A percentile compares a stretch with the other conserved stretches of the same genome.
Conservation (phyloP, 2,888 invertebrate species). For the Onthophagus sagittarius region DNA sequence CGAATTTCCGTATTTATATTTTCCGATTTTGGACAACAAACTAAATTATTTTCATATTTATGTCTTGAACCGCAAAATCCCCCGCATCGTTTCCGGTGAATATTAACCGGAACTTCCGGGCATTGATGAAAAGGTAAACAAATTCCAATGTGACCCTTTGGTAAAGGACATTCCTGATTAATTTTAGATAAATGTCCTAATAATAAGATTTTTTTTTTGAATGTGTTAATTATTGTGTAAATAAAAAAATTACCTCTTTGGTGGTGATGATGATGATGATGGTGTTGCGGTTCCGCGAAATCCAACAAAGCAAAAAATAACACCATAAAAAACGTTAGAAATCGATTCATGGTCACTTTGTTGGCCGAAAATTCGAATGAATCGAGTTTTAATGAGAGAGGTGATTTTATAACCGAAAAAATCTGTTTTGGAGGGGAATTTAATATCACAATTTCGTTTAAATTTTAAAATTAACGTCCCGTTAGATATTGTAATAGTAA, state of each 20-base stretch:
- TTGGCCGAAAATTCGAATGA: neutral
- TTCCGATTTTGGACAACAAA: constrained; percentile 14
- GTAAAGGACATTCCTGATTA: constrained; percentile 11
- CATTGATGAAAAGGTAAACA: constrained; percentile 16
- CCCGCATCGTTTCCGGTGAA: constrained; percentile 1
- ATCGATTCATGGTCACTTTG: neutral
- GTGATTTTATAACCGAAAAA: too few relatives aligned
- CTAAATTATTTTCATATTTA: neutral
- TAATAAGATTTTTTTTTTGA: neutral
- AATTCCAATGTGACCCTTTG: constrained; percentile 11
- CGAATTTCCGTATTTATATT: neutral
- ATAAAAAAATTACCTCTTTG: neutral
- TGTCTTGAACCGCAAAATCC: constrained; percentile 10
- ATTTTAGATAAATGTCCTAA: neutral
- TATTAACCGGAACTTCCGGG: constrained; percentile 6
- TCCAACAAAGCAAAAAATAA: neutral
- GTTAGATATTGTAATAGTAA: too few relatives aligned
- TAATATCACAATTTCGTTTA: too few relatives aligned
- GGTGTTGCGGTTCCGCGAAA: neutral
- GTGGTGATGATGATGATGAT: neutral
- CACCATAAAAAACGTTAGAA: neutral
- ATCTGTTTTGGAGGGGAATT: too few relatives aligned
- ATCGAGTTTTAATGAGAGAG: too few relatives aligned
- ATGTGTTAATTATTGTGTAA: neutral
- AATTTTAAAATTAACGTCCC: too few relatives aligned